Conservation (phyloP, 2,797 vertebrate genomes). For the Eremophila alpestris region DNA sequence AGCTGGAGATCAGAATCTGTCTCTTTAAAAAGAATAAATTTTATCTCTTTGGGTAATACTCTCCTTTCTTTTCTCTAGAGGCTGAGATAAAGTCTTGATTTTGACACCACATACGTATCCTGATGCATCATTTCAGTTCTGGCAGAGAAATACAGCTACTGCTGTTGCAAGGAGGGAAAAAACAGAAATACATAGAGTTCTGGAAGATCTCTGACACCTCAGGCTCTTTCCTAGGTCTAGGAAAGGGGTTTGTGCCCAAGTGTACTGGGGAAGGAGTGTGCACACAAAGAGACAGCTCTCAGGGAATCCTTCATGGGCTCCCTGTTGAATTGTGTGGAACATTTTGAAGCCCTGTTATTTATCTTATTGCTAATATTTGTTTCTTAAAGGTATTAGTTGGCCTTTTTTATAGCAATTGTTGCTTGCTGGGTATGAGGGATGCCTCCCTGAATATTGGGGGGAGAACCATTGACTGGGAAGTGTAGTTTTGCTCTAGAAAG, state of each 20-base stretch:
- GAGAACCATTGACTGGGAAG: background rate
- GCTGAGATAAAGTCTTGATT: background rate
- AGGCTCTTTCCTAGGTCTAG: background rate
- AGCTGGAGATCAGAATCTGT: background rate
- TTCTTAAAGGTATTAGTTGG: background rate
- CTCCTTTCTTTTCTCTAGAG: background rate
- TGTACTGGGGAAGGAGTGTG: background rate
- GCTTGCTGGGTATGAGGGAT: background rate
- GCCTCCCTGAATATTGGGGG: background rate
- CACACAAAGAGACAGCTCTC: background rate
- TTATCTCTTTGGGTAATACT: background rate
- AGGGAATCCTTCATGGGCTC: background rate
- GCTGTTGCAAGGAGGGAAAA: accelerated
- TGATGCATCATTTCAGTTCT: background rate
- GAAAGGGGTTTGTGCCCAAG: background rate
- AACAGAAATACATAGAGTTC: background rate
- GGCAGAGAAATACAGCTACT: background rate
- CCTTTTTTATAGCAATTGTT: background rate
- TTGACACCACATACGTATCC: background rate
- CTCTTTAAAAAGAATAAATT: background rate
- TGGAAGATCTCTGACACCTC: background rate
- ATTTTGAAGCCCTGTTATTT: background rate
- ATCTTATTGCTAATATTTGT: background rate
- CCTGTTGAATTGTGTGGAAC: background rate
- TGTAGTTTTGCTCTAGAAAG: background rate